These are phyloP conservation scores for Chymomyza fuscimana DNA, from an alignment of 2,888 invertebrate genomes.

Conservation along the genomic window DNA sequence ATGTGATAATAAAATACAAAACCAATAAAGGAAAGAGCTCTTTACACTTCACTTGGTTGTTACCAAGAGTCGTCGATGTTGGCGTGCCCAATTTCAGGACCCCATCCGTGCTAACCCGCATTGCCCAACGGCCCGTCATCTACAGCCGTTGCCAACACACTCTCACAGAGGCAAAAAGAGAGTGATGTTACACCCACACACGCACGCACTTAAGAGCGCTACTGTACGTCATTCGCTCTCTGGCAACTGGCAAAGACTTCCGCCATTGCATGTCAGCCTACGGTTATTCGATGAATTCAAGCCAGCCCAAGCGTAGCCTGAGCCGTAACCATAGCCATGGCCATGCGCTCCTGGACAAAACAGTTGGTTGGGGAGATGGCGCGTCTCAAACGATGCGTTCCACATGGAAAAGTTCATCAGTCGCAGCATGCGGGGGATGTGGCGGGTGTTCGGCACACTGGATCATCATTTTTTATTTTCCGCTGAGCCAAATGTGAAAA, in stretches of 20 bases:
- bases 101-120: background rate
- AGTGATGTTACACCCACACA: conserved; percentile 15
- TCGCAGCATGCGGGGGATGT: background rate
- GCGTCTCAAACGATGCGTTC: conserved; percentile 52
- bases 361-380: conserved; percentile 17
- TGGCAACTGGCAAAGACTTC: conserved; percentile 59
- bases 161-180: conserved; percentile 15
- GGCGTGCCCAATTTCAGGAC: background rate
- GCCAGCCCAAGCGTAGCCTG: conserved; percentile 1
- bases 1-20: conserved; percentile 77
- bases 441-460: conserved; percentile 49
- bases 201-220: conserved; percentile 25
- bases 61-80: conserved; percentile 62
- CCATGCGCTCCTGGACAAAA: conserved; percentile 17
- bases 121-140: background rate
- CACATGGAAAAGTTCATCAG: conserved; percentile 41
- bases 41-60: conserved; percentile 78
- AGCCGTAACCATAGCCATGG: conserved; percentile 10
- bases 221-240: conserved; percentile 48
- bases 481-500: conserved; percentile 70
- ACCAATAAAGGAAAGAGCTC: conserved; percentile 79
- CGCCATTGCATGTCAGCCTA: conserved; percentile 62
- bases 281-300: conserved; percentile 69
- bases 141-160: conserved; percentile 25
- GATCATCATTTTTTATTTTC: conserved; percentile 80